Percentiles rank a stretch among this genome's conserved stretches.
Conservation (phyloP, 2,888 invertebrate genomes). For the Polydrusus pterygomalis region DNA sequence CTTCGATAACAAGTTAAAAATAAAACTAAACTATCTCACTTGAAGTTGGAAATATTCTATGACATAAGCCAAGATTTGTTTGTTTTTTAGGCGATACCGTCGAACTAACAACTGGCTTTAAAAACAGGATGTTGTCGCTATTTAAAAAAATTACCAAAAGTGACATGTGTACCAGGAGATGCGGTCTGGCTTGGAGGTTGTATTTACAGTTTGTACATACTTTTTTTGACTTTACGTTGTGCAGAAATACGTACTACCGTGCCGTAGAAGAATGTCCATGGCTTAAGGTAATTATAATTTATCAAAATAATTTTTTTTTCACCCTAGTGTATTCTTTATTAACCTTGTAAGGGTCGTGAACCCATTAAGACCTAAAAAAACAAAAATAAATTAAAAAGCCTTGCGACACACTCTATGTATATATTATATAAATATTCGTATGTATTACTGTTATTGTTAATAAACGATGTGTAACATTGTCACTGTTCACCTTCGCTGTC, state of each 20-base stretch:
- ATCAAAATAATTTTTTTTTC: neutral
- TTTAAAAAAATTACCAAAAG: conserved; percentile 67
- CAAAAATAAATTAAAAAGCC: too few species aligned
- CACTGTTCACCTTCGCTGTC: neutral
- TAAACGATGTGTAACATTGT: too few species aligned
- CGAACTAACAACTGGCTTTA: conserved; percentile 61
- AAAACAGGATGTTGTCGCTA: conserved; percentile 68
- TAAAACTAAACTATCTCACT: too few species aligned
- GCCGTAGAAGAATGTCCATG: conserved; percentile 80
- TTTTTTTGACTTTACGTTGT: conserved; percentile 67
- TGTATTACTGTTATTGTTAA: too few species aligned
- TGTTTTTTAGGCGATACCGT: conserved; percentile 65
- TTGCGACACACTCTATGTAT: too few species aligned
- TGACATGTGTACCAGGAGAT: conserved; percentile 70
- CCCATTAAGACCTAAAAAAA: too few species aligned
- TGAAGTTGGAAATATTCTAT: too few species aligned
- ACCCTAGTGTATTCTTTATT: too few species aligned
- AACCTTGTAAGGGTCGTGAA: too few species aligned
- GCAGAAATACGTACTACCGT: conserved; percentile 72
- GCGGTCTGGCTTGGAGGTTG: conserved; percentile 78
- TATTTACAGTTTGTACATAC: conserved; percentile 77
- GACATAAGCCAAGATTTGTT: too few species aligned
- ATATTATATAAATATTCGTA: too few species aligned
- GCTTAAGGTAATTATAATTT: conserved; percentile 73
- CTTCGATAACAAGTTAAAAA: too few species aligned